These are phyloP conservation scores for Augochlorella aurata DNA, from an alignment of 2,888 invertebrate species.

Conservation along the genomic window DNA sequence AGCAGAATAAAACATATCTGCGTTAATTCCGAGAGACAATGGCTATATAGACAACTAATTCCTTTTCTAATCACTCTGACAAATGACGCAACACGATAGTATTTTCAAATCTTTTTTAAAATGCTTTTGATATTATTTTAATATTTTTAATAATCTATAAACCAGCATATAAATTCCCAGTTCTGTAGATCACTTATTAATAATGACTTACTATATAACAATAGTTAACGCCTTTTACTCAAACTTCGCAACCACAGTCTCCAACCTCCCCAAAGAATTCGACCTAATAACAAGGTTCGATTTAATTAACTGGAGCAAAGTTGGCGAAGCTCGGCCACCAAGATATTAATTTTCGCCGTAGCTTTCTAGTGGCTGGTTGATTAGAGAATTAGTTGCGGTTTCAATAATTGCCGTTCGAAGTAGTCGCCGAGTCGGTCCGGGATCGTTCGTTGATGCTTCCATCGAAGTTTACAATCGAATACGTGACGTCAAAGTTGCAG, in stretches of 20 bases:
- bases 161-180: no score
- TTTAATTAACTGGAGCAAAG: neutral
- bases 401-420: conserved; percentile 23
- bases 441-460: conserved; percentile 36
- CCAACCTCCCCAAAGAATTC: neutral
- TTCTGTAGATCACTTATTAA: no score
- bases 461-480: conserved; percentile 42
- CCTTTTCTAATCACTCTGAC: no score
- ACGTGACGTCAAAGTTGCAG: conserved; percentile 42
- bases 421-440: conserved; percentile 10
- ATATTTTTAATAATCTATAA: no score
- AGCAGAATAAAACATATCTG: no score
- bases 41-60: no score
- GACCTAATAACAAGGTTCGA: neutral
- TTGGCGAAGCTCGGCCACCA: neutral
- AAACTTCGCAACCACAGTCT: neutral
- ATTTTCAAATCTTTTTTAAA: no score
- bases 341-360: neutral
- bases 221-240: neutral
- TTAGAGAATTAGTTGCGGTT: neutral
- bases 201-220: no score
- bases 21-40: no score
- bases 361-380: neutral
- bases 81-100: no score
- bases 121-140: no score